Conservation (phyloP, 2,797 vertebrate genomes). For the Hyperoplus lanceolatus region DNA sequence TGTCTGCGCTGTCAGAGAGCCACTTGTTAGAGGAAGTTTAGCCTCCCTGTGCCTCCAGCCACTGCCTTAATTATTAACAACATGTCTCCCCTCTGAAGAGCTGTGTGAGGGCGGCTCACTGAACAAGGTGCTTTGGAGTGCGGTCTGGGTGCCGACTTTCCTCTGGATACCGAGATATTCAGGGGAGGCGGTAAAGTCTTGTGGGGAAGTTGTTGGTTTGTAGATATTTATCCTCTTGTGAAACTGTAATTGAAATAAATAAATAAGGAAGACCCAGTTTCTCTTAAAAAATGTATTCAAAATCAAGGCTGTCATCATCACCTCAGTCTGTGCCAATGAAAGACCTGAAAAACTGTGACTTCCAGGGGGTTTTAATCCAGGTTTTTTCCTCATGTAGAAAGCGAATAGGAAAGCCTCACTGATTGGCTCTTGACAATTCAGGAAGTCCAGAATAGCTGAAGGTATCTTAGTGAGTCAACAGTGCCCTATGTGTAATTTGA, state of each 20-base stretch:
- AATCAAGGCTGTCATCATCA: conserved; percentile 62
- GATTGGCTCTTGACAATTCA: conserved; percentile 41
- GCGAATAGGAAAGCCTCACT: conserved; percentile 27
- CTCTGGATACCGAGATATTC: conserved; percentile 57
- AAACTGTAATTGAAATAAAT: conserved; percentile 59
- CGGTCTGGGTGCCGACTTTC: conserved; percentile 58
- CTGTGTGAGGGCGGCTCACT: conserved; percentile 72
- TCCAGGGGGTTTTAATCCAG: conserved; percentile 34
- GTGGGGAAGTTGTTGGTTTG: conserved; percentile 39
- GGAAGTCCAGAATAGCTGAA: conserved; percentile 49
- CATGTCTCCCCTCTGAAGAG: conserved; percentile 80
- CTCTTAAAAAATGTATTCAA: conserved; percentile 40
- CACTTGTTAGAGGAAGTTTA: conserved; percentile 88
- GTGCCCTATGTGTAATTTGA: conserved; percentile 32
- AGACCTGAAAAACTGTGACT: conserved; percentile 41
- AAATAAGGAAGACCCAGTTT: conserved; percentile 48
- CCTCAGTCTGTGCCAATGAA: conserved; percentile 36
- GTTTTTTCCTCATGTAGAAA: conserved; percentile 25
- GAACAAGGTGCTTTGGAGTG: conserved; percentile 76
- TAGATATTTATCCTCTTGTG: conserved; percentile 32
- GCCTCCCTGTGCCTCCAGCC: conserved; percentile 85
- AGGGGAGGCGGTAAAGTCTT: conserved; percentile 34
- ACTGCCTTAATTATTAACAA: conserved; percentile 87
- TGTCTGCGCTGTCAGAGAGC: conserved; percentile 84
- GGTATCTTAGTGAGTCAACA: conserved; percentile 21